Evolutionary conservation across 2,113 vertebrate genomes (phyloP).

Genomic region (Lanius collurio): DNA sequence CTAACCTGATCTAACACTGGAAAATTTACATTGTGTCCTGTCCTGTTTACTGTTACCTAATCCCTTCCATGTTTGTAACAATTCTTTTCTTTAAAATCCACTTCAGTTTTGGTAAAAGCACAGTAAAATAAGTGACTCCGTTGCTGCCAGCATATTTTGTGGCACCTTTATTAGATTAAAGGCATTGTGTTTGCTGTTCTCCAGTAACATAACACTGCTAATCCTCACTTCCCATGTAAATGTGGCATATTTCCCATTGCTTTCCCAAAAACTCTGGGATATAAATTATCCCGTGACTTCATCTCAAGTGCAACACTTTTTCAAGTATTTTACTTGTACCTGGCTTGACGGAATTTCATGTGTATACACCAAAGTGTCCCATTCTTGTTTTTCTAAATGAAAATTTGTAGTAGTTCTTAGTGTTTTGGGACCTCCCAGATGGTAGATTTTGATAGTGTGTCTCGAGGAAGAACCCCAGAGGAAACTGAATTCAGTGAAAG

Average conservation of each 20-base stretch:
- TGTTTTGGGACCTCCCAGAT: background rate
- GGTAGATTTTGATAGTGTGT: background rate
- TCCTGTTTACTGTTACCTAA: background rate
- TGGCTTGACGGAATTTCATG: background rate
- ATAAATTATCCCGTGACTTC: background rate
- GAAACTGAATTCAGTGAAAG: background rate
- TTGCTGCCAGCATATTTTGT: background rate
- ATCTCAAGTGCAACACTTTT: background rate
- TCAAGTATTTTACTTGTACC: background rate
- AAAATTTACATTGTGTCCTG: background rate
- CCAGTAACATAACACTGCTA: background rate
- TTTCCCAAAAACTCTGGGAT: background rate
- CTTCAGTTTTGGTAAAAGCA: background rate
- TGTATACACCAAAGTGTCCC: background rate
- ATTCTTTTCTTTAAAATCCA: background rate
- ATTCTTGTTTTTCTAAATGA: background rate
- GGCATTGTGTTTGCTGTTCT: background rate
- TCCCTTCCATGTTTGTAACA: background rate
- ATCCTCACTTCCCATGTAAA: background rate
- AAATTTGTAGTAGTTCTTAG: background rate
- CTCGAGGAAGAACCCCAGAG: background rate
- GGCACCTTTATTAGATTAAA: background rate
- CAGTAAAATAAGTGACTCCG: background rate
- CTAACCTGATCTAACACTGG: background rate
- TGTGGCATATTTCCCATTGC: background rate